Evolutionary conservation across 2,113 vertebrate species (phyloP), one percentile per base, ranked within the genome.

Genomic region (Gadus macrocephalus): DNA sequence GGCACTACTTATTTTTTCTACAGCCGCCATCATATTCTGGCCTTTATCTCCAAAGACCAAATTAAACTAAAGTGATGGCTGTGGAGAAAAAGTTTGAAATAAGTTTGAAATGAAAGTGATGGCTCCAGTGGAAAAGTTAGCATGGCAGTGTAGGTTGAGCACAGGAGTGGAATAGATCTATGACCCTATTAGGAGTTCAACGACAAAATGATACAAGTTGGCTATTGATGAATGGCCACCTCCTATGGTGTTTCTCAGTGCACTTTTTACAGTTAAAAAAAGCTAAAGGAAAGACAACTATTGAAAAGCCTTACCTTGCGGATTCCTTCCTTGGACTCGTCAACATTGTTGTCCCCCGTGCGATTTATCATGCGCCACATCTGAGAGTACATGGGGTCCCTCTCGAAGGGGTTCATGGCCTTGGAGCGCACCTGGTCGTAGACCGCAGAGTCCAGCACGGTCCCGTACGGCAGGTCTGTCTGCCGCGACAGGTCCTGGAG

Each of bases 291-390:
- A 66, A 12, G 8, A 12, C 74, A 65, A 62, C 5, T 42, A 49
- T 11, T 22, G 27, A 56, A 15, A 27, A 31, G 70, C 66, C 77
- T 58, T 94, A 99, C 97, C 96, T 98, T 98, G 31, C 95, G 94
- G 68, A 99, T 93, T 84, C 96, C 97, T 70, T 96, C 95, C 0
- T 93, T 92, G 0, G 97, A 98, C 79, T 99, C 96, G 72, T 96
- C 89, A 4, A 99, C 95, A 0, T 97, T 98, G 90, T 96, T 98
- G 72, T 99, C 95, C 0, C 97, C 97, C n/a, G 94, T 98, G 70
- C 94, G 91, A 86, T 95, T 99, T 75, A 99, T 98, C 96, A 98
- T 98, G 22, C 95, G 82, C 97, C 97, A 99, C 95, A 99, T 96
- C 84, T 99, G 96, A 42, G 96, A 91, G 79, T 99, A 99, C 95